phyloP scores from a whole-genome alignment of 2,888 invertebrate species.

The Trichopoda pennipes region DNA sequence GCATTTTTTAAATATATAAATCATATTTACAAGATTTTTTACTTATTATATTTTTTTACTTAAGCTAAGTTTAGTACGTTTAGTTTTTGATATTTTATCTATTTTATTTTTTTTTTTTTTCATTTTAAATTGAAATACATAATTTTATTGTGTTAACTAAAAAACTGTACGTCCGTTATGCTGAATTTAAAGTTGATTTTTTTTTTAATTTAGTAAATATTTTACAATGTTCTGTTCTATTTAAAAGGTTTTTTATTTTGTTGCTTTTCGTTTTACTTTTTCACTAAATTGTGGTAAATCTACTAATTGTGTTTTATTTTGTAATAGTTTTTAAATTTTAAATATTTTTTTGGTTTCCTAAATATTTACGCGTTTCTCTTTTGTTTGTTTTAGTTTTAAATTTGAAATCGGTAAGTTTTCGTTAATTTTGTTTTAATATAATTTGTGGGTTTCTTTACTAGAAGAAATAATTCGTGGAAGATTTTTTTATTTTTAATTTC shows the following conservation, averaged over 20 bases:
- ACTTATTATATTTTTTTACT: slow-evolving; percentile 37
- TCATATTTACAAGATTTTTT: slow-evolving; percentile 61
- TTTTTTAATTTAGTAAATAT: slow-evolving; percentile 45
- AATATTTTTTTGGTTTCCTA: slow-evolving; percentile 59
- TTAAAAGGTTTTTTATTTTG: slow-evolving; percentile 28
- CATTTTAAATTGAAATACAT: slow-evolving; percentile 17
- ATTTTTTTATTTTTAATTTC: slow-evolving; percentile 63
- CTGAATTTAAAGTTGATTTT: slow-evolving; percentile 28
- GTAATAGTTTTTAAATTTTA: slow-evolving; percentile 38
- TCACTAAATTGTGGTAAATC: slow-evolving; percentile 67
- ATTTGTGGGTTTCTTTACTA: slow-evolving; percentile 68
- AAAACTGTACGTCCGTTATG: slow-evolving; percentile 56
- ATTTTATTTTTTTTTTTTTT: slow-evolving; percentile 4
- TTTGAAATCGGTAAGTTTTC: slow-evolving; percentile 68
- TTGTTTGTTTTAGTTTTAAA: slow-evolving; percentile 43
- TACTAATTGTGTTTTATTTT: slow-evolving; percentile 69
- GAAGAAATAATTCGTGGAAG: slow-evolving; percentile 71
- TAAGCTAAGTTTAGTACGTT: slow-evolving; percentile 52
- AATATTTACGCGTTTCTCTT: slow-evolving; percentile 64
- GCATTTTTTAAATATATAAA: slow-evolving; percentile 52
- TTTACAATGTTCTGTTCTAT: slow-evolving; percentile 58
- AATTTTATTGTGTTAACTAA: slow-evolving; percentile 64
- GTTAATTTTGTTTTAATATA: slow-evolving; percentile 55
- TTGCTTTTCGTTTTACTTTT: slow-evolving; percentile 15
- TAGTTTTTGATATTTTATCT: slow-evolving; percentile 38